Percentiles rank a stretch among this genome's conserved stretches.
Conservation (phyloP, 2,888 invertebrate genomes). For the Leucoptera coffeella region DNA sequence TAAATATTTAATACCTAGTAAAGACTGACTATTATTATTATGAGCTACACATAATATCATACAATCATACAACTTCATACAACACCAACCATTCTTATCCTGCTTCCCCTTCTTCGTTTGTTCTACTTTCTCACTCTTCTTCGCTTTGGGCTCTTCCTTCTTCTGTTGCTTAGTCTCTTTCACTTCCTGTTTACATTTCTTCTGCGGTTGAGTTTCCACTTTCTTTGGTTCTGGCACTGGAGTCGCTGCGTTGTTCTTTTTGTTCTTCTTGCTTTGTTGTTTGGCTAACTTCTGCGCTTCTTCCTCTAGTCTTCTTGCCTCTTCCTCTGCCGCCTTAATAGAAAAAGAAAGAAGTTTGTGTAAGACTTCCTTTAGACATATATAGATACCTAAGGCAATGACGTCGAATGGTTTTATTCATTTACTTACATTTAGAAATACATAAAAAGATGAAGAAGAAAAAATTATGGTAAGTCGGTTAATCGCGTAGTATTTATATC, state of each 20-base stretch:
- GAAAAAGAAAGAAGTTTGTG: background rate
- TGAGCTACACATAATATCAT: slow-evolving; percentile 7
- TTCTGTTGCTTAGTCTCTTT: slow-evolving; percentile 6
- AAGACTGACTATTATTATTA: slow-evolving; percentile 8
- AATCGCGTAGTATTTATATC: too few species aligned
- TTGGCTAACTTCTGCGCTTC: slow-evolving; percentile 5
- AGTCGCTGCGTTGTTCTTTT: slow-evolving; percentile 9
- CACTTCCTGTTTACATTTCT: slow-evolving; percentile 8
- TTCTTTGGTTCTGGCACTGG: slow-evolving; percentile 13
- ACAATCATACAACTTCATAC: background rate
- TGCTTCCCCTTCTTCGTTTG: slow-evolving; percentile 13
- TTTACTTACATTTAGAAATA: too few species aligned
- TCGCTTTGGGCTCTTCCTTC: slow-evolving; percentile 7
- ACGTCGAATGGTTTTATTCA: too few species aligned
- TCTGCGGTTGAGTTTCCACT: slow-evolving; percentile 11
- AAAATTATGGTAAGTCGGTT: too few species aligned
- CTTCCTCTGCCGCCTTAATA: slow-evolving; percentile 25
- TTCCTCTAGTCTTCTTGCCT: slow-evolving; percentile 13
- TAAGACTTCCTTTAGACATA: too few species aligned
- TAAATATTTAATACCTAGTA: too few species aligned
- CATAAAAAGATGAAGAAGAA: too few species aligned
- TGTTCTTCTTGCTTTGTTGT: slow-evolving; percentile 7
- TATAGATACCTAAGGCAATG: too few species aligned
- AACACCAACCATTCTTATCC: slow-evolving; percentile 21
- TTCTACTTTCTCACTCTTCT: slow-evolving; percentile 6